phyloP scores from a whole-genome alignment of 2,888 invertebrate genomes.

The Tinea trinotella region DNA sequence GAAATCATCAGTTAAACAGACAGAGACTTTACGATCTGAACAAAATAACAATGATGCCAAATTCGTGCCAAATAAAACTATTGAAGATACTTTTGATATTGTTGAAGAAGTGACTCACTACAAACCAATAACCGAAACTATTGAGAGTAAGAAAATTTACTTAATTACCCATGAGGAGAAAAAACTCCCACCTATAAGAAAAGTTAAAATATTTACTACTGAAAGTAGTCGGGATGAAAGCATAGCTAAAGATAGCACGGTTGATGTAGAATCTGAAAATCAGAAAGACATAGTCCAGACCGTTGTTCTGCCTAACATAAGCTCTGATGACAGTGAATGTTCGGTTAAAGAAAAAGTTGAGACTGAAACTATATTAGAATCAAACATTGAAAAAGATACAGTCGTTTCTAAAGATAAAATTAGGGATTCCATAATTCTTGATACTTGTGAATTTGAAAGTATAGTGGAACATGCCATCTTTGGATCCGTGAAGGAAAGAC shows the following conservation, averaged over 20 bases:
- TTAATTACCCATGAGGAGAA: constrained; percentile 82
- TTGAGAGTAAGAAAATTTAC: constrained; percentile 68
- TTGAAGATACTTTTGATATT: constrained; percentile 40
- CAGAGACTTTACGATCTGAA: constrained; percentile 31
- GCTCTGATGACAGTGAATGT: too few relatives aligned
- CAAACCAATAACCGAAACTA: constrained; percentile 38
- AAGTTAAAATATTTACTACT: constrained; percentile 70
- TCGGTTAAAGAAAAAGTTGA: neutral
- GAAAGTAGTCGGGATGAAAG: neutral
- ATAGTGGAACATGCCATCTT: constrained; percentile 69
- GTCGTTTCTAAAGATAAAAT: neutral
- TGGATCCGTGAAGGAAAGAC: constrained; percentile 75
- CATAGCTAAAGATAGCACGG: neutral
- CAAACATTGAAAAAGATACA: neutral
- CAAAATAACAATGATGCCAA: constrained; percentile 57
- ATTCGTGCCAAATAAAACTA: constrained; percentile 36
- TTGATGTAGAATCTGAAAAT: neutral
- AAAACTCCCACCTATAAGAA: constrained; percentile 75
- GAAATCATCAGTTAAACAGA: neutral
- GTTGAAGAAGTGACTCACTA: constrained; percentile 46
- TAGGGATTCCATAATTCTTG: neutral
- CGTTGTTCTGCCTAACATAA: neutral
- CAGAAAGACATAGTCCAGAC: too few relatives aligned
- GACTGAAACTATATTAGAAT: neutral
- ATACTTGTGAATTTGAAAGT: neutral